Percentiles rank a stretch among this genome's conserved stretches.
Evolutionary conservation across 2,797 vertebrate genomes (phyloP).

Genomic region (Leptodactylus fallax): DNA sequence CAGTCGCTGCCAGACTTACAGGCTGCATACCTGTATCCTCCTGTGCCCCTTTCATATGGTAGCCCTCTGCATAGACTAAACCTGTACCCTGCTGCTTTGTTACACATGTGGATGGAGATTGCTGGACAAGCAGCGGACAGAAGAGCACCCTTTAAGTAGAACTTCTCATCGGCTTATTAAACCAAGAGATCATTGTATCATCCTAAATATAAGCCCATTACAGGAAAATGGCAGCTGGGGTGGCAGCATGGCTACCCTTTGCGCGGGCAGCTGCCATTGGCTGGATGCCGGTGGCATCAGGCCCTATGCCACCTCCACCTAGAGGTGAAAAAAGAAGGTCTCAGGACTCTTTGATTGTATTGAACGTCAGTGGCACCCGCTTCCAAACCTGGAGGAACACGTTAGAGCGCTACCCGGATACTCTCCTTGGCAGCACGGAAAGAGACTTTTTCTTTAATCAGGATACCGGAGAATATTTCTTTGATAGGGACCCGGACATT

Average conservation of each 20-base stretch:
- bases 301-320: constrained; percentile 87
- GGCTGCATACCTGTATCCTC: constrained; percentile 11
- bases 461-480: constrained; percentile 92
- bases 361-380: constrained; percentile 92
- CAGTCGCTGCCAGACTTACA: constrained; percentile 36
- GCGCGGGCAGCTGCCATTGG: constrained; percentile 94
- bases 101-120: constrained; percentile 31
- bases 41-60: neutral
- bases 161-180: neutral
- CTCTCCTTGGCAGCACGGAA: constrained; percentile 92
- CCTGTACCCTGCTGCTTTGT: neutral
- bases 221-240: constrained; percentile 89
- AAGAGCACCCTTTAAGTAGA: neutral
- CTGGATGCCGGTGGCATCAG: constrained; percentile 95
- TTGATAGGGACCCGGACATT: constrained; percentile 95
- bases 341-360: constrained; percentile 84
- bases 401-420: constrained; percentile 93
- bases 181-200: neutral
- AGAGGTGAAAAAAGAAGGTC: constrained; percentile 80
- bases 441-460: constrained; percentile 95
- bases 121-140: neutral
- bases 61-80: neutral
- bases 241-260: constrained; percentile 93
- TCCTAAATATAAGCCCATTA: neutral
- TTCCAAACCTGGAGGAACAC: constrained; percentile 97